Conservation (phyloP, 2,888 invertebrate species). For the Rapana venosa region DNA sequence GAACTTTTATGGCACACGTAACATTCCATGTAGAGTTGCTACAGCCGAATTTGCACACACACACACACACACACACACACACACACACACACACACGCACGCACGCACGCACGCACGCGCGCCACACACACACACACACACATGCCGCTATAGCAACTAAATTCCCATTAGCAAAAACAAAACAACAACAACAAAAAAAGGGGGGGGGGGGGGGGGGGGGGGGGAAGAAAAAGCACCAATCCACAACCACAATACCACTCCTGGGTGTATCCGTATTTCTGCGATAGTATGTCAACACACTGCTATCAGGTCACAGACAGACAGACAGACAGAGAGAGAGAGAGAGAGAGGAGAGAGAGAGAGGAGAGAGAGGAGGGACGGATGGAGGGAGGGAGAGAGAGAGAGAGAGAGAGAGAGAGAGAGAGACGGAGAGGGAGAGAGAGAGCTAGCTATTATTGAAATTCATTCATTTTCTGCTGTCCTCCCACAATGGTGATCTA, state of each 20-base stretch:
- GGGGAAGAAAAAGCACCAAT: background rate
- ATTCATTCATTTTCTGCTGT: background rate
- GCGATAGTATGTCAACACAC: background rate
- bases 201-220: too few species aligned
- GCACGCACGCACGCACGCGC: too few species aligned
- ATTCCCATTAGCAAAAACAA: background rate
- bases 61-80: too few species aligned
- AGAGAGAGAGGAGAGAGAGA: background rate
- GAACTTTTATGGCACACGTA: too few species aligned
- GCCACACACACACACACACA: too few species aligned
- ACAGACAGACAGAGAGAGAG: background rate
- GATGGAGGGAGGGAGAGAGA: background rate
- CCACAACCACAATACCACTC: background rate
- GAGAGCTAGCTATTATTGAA: background rate
- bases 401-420: slow-evolving; percentile 1
- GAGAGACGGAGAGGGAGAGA: background rate
- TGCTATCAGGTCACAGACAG: background rate
- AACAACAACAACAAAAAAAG: background rate
- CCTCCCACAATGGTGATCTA: too few species aligned
- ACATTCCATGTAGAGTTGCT: too few species aligned
- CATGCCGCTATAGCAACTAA: too few species aligned
- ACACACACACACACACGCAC: too few species aligned
- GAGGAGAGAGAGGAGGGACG: background rate
- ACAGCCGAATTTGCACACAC: too few species aligned
- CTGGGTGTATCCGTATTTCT: background rate